Base-by-base conservation (phyloP, 2,113 vertebrate genomes). In the Paedocypris sp. region DNA sequence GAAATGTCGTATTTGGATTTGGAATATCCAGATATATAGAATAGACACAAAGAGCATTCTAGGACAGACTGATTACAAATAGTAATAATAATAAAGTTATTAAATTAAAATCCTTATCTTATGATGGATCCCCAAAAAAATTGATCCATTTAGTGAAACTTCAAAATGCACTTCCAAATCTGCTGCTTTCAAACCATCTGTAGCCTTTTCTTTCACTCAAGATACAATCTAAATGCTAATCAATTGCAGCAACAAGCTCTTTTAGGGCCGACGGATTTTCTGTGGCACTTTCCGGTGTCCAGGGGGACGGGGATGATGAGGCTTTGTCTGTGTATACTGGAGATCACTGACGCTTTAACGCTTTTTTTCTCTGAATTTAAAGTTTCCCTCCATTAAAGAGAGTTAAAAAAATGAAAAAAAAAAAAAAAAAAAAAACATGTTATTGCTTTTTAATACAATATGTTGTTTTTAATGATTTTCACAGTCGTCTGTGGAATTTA, bases 141-240 rank as follows among this genome's bases (percentile, higher is more conserved):
- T 57, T 49, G 23, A 62, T 64, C 56, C 45, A 61, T 64, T 68
- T 51, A 42, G 19, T 4, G 39, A 12, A 29, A 31, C 48, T 70
- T 70, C 43, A 43, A 66, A 42, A 57, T 29, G 49, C 57, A 51
- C 36, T 48, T 35, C 33, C 18, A 32, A 62, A 70, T 50, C 57
- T 42, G n/a, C 13, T 35, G 12, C 54, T 71, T 63, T 60, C 23
- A 10, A 60, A 53, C 62, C 61, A 31, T 49, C 42, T 23, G 48
- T 45, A 45, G 42, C 41, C 56, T 25, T 33, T 56, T 32, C 54
- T 71, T 50, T 54, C 65, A 50, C 45, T 52, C 31, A 39, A 60
- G 61, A 72, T 68, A 72, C 66, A 72, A 72, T 72, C 70, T 72
- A 72, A 72, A 72, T 72, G 70, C 70, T 72, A 72, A 72, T 72